Base-by-base conservation (phyloP, 1,140 invertebrate genomes). In the Caenorhabditis briggsae region DNA sequence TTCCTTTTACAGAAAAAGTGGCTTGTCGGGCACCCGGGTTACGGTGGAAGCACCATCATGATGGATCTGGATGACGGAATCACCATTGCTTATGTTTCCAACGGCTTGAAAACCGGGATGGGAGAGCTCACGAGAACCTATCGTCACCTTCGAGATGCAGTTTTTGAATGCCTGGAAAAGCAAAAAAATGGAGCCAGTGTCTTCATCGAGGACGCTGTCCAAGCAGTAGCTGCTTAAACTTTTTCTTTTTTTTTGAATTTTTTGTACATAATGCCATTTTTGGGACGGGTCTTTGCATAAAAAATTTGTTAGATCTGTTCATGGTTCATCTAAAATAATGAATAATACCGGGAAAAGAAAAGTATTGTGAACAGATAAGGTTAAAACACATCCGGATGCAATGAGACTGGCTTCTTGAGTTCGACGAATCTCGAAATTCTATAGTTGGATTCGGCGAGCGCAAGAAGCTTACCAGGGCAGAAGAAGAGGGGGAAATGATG, bases 21-120 rank as follows among this genome's bases (percentile, higher is more conserved):
- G 89, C 84, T 91, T 2, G 89, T 86, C 41, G 90, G 90, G 7
- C 90, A 91, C 85, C 90, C 91, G 2, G 90, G 90, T 18, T 91
- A 86, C 55, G 90, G 90, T 56, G 90, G 90, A 5, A 86, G 83
- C 41, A 90, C 90, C 11, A 82, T 91, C 16, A 91, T 91, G 91
- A 88, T 92, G 61, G 88, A 89, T 65, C 84, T 89, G 70, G 90
- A 91, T 41, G 90, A 92, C 16, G 82, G 89, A 56, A 65, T 65
- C 5, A 58, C 53, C 2, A 89, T 91, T 84, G 86, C 89, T 18
- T 91, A 91, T 82, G 90, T 91, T 20, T 87, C 82, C 7, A 91
- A 91, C 46, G 91, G 90, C 14, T 55, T 91, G 48, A 91, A 91
- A 87, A 88, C 90, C 5, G 90, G 91, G 33, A 90, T 90, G 88